Evolutionary conservation across 2,888 invertebrate species (phyloP).

Genomic region (Strigamia transsilvanica): DNA sequence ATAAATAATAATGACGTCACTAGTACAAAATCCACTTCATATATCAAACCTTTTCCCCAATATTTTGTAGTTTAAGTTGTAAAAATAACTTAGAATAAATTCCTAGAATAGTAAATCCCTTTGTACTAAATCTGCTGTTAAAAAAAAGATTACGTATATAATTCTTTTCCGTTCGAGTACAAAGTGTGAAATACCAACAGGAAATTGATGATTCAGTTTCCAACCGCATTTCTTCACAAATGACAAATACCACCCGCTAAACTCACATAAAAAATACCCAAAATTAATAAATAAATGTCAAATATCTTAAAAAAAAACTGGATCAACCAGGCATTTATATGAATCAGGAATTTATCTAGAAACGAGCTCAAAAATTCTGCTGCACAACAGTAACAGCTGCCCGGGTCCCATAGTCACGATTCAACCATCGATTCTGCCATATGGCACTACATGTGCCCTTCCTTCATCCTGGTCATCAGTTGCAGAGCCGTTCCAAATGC

Average conservation of each 20-base stretch:
- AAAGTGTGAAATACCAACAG: not conserved
- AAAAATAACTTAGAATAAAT: too few species aligned
- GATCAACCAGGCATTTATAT: too few species aligned
- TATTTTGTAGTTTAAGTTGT: too few species aligned
- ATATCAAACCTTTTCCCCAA: too few species aligned
- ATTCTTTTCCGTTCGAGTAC: too few species aligned
- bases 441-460: slow-evolving; percentile 50
- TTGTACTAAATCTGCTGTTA: not conserved
- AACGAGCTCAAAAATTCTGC: slow-evolving; percentile 90
- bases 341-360: too few species aligned
- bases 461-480: slow-evolving; percentile 22
- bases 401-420: slow-evolving; percentile 91
- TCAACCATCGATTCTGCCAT: slow-evolving; percentile 88
- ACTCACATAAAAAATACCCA: too few species aligned
- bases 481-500: not conserved
- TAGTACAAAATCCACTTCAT: too few species aligned
- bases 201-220: not conserved
- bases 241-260: not conserved
- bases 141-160: not conserved
- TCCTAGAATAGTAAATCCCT: not conserved
- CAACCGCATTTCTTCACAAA: not conserved
- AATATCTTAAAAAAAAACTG: too few species aligned
- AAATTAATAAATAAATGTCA: too few species aligned
- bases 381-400: slow-evolving; percentile 74
- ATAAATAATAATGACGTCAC: too few species aligned